phyloP scores from a whole-genome alignment of 2,113 vertebrate genomes.

The Indicator indicator region DNA sequence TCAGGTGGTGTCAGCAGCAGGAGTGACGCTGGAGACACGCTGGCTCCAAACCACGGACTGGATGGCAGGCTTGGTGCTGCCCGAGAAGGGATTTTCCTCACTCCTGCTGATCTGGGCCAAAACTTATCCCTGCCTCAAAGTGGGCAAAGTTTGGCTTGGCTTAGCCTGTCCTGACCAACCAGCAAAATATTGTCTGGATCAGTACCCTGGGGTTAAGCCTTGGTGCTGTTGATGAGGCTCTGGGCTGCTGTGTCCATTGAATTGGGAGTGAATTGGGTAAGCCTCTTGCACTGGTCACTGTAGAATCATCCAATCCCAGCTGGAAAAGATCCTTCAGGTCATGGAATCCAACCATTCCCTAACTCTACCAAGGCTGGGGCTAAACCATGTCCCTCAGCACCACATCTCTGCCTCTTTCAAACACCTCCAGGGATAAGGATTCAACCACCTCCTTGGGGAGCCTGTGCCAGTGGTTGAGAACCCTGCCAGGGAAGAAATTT shows the following conservation, averaged over 20 bases:
- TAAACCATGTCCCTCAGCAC: too few relatives aligned
- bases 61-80: neutral
- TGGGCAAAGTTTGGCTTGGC: neutral
- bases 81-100: neutral
- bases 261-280: neutral
- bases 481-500: too few relatives aligned
- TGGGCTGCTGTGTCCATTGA: neutral
- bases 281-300: neutral
- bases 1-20: neutral
- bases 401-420: too few relatives aligned
- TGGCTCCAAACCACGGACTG: fast-evolving
- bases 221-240: neutral
- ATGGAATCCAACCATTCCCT: too few relatives aligned
- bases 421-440: too few relatives aligned
- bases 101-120: neutral
- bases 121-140: neutral
- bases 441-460: too few relatives aligned
- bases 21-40: neutral
- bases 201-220: neutral
- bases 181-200: neutral
- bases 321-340: too few relatives aligned
- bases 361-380: too few relatives aligned
- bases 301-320: too few relatives aligned
- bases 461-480: too few relatives aligned
- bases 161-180: neutral